Base-by-base conservation (phyloP, 2,888 invertebrate species). In the Dolomedes plantarius region DNA sequence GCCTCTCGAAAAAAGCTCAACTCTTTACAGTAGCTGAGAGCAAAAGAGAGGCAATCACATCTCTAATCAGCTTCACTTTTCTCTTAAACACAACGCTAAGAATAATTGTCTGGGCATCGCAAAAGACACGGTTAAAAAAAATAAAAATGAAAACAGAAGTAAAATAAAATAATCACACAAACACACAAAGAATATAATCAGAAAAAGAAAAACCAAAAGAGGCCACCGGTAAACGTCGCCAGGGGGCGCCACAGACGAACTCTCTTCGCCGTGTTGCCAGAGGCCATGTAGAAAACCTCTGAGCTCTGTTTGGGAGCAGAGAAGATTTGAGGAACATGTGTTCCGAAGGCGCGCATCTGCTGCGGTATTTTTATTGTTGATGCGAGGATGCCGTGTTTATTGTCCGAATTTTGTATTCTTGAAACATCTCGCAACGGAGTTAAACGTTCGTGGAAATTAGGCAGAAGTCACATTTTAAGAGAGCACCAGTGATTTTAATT, bases 141-240 rank as follows among this genome's bases (percentile, higher is more conserved):
- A 73, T 62, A 74, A 56, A n/a, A n/a, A 71, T 41, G 13, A 13
- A 28, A 3, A n/a, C n/a, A n/a, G 13, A 16, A 11, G 28, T n/a
- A 27, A 65, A 28, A 56, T 19, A 41, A 31, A 13, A 19, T n/a
- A 27, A 41, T 56, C 62, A 29, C 31, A 23, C 31, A 67, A 31
- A 77, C 11, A 56, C 6, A n/a, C 27, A 41, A 56, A 68, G 19
- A 36, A 31, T 31, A 31, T 32, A 23, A 72, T 16, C 19, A 27
- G 11, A 23, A n/a, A 69, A 23, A 16, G 19, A 13, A 67, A 68
- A 56, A 76, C 50, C 19, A 67, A 81, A 81, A 81, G 75, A 76
- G 82, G 82, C 82, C 82, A 82, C 29, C 73, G 62, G 69, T 73
- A 29, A 74, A 69, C 41, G 28, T 69, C 78, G 78, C 74, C 73